A percentile compares a stretch with the other conserved stretches of the same genome.
phyloP scores from a whole-genome alignment of 2,888 invertebrate genomes.

The Lasioglossum vierecki region DNA sequence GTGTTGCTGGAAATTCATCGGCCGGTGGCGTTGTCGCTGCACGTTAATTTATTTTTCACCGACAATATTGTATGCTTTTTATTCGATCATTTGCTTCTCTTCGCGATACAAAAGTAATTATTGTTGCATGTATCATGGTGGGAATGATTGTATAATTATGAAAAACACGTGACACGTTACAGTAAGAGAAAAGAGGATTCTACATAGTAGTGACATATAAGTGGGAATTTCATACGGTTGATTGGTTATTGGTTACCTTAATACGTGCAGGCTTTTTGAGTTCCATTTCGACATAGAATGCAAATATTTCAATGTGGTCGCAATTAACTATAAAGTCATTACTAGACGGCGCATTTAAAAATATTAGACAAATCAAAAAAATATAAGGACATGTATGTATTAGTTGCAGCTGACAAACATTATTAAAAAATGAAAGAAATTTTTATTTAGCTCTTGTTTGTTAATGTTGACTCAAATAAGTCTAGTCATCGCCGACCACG shows the following conservation, averaged over 20 bases:
- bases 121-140: not conserved
- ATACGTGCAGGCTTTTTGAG: not conserved
- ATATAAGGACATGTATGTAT: too few relatives aligned
- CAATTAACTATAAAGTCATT: not conserved
- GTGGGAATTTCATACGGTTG: not conserved
- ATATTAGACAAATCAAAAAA: too few relatives aligned
- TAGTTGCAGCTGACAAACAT: too few relatives aligned
- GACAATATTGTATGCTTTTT: not conserved
- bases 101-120: not conserved
- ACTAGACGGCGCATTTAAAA: too few relatives aligned
- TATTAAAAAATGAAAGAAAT: too few relatives aligned
- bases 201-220: not conserved
- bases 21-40: not conserved
- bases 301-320: not conserved
- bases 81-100: not conserved
- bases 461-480: too few relatives aligned
- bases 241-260: not conserved
- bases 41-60: not conserved
- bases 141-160: not conserved
- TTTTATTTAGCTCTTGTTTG: too few relatives aligned
- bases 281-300: not conserved
- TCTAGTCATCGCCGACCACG: too few relatives aligned
- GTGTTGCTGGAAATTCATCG: conserved; percentile 7
- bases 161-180: not conserved
- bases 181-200: not conserved